Percentiles rank a stretch among this genome's conserved stretches.
Conservation (phyloP, 2,888 invertebrate species). For the Cactoblastis cactorum region DNA sequence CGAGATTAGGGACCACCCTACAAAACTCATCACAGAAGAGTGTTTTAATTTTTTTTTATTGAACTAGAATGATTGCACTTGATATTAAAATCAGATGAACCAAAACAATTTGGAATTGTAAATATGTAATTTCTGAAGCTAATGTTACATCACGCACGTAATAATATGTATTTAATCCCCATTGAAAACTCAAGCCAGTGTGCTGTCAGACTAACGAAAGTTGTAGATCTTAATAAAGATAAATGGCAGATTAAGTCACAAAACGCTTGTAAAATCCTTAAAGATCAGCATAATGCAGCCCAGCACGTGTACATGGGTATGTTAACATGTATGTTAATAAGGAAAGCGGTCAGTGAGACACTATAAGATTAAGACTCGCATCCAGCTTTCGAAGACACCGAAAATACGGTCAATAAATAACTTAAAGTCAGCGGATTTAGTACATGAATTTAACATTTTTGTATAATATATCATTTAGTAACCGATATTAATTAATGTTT, state of each 20-base stretch:
- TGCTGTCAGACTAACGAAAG: slow-evolving; percentile 37
- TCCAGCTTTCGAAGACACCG: slow-evolving; percentile 33
- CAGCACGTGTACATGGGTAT: slow-evolving; percentile 26
- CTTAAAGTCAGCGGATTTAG: slow-evolving; percentile 35
- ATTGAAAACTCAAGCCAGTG: slow-evolving; percentile 36
- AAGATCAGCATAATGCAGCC: slow-evolving; percentile 39
- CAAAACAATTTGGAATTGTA: neutral
- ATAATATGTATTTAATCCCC: slow-evolving; percentile 40
- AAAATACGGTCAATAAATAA: slow-evolving; percentile 38
- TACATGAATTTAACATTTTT: slow-evolving; percentile 22
- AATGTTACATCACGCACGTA: slow-evolving; percentile 16
- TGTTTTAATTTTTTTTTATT: neutral
- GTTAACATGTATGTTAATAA: slow-evolving; percentile 27
- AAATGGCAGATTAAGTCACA: slow-evolving; percentile 46
- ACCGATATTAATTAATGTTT: slow-evolving; percentile 15
- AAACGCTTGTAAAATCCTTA: slow-evolving; percentile 37
- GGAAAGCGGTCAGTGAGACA: slow-evolving; percentile 39
- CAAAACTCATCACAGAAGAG: slow-evolving; percentile 5
- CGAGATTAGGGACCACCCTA: slow-evolving; percentile 22
- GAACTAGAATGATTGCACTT: neutral
- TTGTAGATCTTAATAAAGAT: slow-evolving; percentile 56
- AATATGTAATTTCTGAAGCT: neutral
- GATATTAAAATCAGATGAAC: neutral
- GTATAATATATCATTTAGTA: slow-evolving; percentile 12
- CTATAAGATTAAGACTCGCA: slow-evolving; percentile 28